These are phyloP conservation scores for Ptilorrhoa leucosticta DNA, from an alignment of 2,113 vertebrate species.

Conservation along the genomic window DNA sequence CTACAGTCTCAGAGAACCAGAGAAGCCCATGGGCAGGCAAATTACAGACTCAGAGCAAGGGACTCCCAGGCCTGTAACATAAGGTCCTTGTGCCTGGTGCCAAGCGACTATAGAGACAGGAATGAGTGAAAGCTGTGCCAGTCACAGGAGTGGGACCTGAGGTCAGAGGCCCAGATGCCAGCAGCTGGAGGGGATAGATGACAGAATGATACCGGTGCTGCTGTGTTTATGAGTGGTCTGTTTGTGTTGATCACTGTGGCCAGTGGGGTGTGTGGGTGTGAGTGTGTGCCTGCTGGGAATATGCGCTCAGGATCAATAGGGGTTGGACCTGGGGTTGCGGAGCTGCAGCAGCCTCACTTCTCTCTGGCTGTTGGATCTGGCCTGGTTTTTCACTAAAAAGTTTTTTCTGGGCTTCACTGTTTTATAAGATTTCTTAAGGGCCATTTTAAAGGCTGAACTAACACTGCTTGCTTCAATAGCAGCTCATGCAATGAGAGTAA, in stretches of 20 bases:
- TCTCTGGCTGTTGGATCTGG: neutral
- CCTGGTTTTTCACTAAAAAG: neutral
- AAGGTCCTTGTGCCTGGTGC: neutral
- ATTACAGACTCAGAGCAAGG: neutral
- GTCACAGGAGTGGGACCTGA: too few species aligned
- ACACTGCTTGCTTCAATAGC: neutral
- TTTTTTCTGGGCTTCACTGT: neutral
- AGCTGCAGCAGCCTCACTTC: neutral
- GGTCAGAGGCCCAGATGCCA: rapidly evolving
- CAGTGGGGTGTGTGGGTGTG: neutral
- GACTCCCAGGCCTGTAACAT: neutral
- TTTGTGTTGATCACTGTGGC: neutral
- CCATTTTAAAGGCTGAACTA: neutral
- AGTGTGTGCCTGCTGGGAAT: neutral
- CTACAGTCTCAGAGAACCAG: neutral
- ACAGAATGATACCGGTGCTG: rapidly evolving
- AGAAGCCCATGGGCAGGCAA: neutral
- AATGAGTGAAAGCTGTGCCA: neutral
- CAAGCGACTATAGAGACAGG: rapidly evolving
- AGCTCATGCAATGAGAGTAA: neutral
- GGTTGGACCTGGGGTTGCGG: neutral
- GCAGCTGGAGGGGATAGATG: neutral
- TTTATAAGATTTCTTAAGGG: neutral
- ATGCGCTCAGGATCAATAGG: rapidly evolving
- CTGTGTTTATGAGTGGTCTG: neutral